Conservation (phyloP, 1,140 invertebrate species). For the Formica selysi region DNA sequence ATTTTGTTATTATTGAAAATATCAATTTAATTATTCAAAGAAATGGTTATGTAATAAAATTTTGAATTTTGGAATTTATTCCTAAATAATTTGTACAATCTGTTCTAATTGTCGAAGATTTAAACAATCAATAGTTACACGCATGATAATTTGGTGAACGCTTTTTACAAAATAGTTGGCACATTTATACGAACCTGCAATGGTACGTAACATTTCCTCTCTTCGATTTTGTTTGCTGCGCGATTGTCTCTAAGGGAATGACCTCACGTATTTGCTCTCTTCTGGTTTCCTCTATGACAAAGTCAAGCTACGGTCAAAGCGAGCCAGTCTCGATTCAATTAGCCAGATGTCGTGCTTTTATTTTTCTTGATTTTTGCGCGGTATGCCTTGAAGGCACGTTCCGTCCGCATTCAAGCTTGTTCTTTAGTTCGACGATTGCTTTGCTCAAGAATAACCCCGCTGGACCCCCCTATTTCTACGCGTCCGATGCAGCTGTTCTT, state of each 20-base stretch:
- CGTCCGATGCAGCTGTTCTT: conserved; percentile 17
- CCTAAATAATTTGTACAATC: background rate
- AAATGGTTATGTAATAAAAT: background rate
- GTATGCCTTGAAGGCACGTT: background rate
- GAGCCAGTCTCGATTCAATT: conserved; percentile 42
- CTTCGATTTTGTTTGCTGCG: background rate
- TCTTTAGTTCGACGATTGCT: conserved; percentile 28
- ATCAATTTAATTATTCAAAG: background rate
- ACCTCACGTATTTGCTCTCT: background rate
- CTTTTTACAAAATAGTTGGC: background rate
- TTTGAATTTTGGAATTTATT: conserved; percentile 6
- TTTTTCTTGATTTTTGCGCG: conserved; percentile 39
- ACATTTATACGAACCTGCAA: background rate
- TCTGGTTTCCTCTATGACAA: conserved; percentile 17
- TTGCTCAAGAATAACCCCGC: conserved; percentile 10
- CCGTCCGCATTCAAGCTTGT: background rate
- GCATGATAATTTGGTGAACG: background rate
- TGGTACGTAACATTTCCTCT: background rate
- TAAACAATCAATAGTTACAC: background rate
- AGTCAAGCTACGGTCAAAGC: background rate
- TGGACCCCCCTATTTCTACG: background rate
- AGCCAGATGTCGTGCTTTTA: conserved; percentile 33
- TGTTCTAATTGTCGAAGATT: background rate
- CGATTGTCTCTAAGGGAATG: background rate
- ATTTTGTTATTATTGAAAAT: background rate